Percentiles rank a stretch among this genome's conserved stretches.
Evolutionary conservation across 1,140 invertebrate species (phyloP).

Genomic region (Trachymyrmex cornetzi): DNA sequence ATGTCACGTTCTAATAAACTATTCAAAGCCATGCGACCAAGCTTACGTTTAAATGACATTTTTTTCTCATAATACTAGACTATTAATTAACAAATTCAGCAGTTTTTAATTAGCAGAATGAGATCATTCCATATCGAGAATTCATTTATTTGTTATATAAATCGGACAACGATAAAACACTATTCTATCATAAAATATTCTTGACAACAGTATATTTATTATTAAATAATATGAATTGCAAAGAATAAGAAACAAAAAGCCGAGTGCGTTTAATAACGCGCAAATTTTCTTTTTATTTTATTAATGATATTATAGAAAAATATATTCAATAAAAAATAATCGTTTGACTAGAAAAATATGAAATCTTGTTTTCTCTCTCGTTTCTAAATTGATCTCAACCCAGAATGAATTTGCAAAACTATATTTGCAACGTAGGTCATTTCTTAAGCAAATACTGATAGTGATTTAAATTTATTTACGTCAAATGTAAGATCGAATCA

Average conservation of each 20-base stretch:
- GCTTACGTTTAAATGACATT: neutral
- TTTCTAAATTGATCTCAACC: neutral
- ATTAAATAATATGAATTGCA: neutral
- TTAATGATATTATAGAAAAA: neutral
- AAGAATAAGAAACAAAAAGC: neutral
- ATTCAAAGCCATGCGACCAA: neutral
- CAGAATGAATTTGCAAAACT: neutral
- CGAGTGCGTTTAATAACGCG: too few relatives aligned
- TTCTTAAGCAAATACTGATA: neutral
- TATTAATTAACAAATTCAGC: neutral
- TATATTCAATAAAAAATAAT: constrained; percentile 5
- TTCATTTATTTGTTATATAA: neutral
- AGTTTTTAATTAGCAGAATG: neutral
- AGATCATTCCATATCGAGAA: neutral
- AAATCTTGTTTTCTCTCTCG: neutral
- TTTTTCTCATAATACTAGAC: neutral
- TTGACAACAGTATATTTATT: neutral
- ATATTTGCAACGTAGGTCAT: neutral
- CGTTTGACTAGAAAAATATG: neutral
- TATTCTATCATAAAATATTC: neutral
- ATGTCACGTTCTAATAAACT: too few relatives aligned
- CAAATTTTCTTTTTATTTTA: neutral
- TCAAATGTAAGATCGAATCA: neutral
- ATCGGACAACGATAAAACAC: neutral
- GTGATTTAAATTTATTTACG: neutral